phyloP scores from a whole-genome alignment of 2,113 vertebrate genomes.

The Neopipo cinnamomea region DNA sequence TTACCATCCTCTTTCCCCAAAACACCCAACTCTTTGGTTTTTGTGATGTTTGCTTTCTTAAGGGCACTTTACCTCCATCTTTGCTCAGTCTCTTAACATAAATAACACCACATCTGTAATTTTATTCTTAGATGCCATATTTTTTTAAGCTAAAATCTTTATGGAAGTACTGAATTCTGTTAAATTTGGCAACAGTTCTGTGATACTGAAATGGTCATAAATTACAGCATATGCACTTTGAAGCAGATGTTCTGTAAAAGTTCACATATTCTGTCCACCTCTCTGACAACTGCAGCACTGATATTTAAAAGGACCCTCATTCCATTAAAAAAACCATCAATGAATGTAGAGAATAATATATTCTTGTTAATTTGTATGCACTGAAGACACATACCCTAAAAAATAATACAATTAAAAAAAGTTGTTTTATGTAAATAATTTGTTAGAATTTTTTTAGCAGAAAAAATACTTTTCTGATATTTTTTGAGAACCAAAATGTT shows the following conservation, averaged over 20 bases:
- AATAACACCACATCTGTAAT: background rate
- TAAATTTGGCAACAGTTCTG: slow-evolving; percentile 20
- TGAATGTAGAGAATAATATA: slow-evolving; percentile 40
- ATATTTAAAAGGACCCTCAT: background rate
- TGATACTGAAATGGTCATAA: slow-evolving; percentile 30
- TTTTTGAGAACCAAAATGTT: slow-evolving; percentile 4
- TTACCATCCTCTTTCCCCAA: background rate
- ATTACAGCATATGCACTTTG: slow-evolving; percentile 18
- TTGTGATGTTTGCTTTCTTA: background rate
- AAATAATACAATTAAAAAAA: background rate
- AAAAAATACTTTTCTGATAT: background rate
- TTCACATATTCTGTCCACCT: background rate
- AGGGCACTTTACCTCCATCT: slow-evolving; percentile 2
- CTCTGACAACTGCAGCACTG: background rate
- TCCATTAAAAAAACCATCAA: background rate
- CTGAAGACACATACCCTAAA: slow-evolving; percentile 5
- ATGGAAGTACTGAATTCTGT: slow-evolving; percentile 2
- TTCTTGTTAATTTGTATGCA: slow-evolving; percentile 25
- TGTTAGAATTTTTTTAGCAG: background rate
- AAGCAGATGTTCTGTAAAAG: slow-evolving; percentile 36
- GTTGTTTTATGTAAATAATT: slow-evolving; percentile 23
- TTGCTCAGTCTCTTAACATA: slow-evolving; percentile 29
- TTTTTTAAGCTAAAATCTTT: slow-evolving; percentile 44
- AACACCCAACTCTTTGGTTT: background rate
- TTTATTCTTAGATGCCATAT: background rate